Percentiles rank a stretch among this genome's conserved stretches.
These are phyloP conservation scores for Helostoma temminkii DNA, from an alignment of 2,797 vertebrate species.

Conservation along the genomic window DNA sequence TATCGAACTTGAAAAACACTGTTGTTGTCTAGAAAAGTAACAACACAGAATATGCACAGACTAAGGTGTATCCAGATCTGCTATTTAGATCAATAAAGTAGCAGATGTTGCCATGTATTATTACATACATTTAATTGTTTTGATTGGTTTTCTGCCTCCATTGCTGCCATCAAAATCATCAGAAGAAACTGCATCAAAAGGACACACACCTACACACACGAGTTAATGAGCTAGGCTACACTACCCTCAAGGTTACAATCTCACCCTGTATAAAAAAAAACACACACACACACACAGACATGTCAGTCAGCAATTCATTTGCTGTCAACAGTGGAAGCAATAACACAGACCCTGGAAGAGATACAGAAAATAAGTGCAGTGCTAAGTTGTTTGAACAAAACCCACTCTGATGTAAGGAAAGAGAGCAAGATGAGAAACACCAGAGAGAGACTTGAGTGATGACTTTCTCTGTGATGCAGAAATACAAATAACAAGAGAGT, in stretches of 20 bases:
- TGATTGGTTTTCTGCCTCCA: not conserved
- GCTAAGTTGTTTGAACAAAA: conserved; percentile 28
- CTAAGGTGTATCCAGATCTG: not conserved
- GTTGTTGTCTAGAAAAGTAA: not conserved
- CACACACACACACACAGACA: conserved; percentile 12
- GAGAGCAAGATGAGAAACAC: conserved; percentile 2
- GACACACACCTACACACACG: conserved; percentile 3
- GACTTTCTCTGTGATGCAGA: conserved; percentile 2
- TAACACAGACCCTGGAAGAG: conserved; percentile 13
- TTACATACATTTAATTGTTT: not conserved
- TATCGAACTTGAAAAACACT: too few species aligned
- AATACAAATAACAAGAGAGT: not conserved
- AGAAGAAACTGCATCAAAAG: conserved; percentile 19
- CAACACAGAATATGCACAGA: too few species aligned
- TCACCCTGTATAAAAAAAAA: not conserved
- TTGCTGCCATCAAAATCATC: conserved; percentile 10
- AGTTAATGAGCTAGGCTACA: conserved; percentile 6
- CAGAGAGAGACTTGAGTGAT: conserved; percentile 6
- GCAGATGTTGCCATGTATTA: not conserved
- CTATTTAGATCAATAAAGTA: not conserved
- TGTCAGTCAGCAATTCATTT: conserved; percentile 26
- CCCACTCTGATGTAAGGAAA: not conserved
- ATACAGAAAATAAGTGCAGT: conserved; percentile 14
- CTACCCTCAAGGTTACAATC: conserved; percentile 30
- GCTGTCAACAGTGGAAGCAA: conserved; percentile 37